phyloP scores from a whole-genome alignment of 2,888 invertebrate species.

The Nymphalis c-album region DNA sequence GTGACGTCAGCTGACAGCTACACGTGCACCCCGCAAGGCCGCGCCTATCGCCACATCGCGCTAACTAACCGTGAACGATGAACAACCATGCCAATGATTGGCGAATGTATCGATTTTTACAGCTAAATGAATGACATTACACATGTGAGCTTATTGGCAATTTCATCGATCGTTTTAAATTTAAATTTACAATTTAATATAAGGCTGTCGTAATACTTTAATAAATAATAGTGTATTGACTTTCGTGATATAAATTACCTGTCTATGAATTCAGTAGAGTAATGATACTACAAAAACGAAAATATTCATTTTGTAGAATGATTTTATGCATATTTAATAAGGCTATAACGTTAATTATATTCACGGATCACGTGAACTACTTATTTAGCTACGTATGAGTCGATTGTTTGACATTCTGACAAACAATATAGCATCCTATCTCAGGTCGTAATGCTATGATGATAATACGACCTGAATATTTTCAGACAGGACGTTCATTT shows the following conservation, averaged over 20 bases:
- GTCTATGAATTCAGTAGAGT: neutral
- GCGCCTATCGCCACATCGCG: constrained; percentile 55
- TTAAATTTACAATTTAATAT: neutral
- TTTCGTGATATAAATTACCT: neutral
- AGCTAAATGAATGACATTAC: constrained; percentile 15
- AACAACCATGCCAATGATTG: constrained; percentile 26
- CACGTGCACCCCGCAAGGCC: constrained; percentile 59
- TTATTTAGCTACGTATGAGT: no score
- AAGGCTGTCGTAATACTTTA: neutral
- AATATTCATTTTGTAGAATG: neutral
- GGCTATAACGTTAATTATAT: no score
- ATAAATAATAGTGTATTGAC: neutral
- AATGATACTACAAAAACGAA: neutral
- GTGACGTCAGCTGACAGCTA: constrained; percentile 70
- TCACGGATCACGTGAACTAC: no score
- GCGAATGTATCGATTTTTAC: constrained; percentile 26
- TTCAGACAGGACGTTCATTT: no score
- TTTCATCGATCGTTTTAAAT: neutral
- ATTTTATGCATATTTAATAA: neutral
- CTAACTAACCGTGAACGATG: constrained; percentile 47
- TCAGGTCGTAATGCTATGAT: no score
- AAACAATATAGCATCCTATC: no score
- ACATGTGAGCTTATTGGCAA: neutral
- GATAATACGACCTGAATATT: no score
- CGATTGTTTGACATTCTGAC: no score